These are phyloP conservation scores for Neopelma chrysocephalum DNA, from an alignment of 2,797 vertebrate genomes.

Conservation along the genomic window DNA sequence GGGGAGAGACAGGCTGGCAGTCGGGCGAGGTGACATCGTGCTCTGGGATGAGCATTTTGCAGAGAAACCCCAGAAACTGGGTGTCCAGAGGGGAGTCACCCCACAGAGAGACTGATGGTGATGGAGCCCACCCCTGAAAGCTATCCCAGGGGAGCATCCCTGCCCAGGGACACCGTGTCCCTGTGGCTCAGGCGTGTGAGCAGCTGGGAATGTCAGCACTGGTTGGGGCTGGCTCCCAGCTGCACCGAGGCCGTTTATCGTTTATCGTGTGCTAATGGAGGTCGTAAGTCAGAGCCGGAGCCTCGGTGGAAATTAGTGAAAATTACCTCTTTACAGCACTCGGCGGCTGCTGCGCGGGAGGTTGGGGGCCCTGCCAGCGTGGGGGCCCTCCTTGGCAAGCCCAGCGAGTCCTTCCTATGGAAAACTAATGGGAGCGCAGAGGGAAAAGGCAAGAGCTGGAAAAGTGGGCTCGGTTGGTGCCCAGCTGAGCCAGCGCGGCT, in stretches of 20 bases:
- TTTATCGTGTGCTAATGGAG: background rate
- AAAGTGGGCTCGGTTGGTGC: background rate
- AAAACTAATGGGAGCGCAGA: background rate
- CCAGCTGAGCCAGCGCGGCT: background rate
- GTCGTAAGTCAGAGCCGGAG: background rate
- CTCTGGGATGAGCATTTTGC: background rate
- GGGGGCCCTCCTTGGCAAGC: background rate
- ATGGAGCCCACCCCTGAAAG: background rate
- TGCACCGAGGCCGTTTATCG: background rate
- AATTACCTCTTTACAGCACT: background rate
- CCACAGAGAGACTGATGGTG: accelerated
- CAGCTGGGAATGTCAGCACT: background rate
- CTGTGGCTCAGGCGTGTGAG: accelerated
- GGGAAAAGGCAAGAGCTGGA: background rate
- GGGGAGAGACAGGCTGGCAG: background rate
- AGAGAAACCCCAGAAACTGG: background rate
- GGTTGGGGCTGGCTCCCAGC: background rate
- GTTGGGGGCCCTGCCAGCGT: background rate
- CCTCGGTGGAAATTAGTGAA: constrained; percentile 15
- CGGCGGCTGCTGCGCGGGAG: background rate
- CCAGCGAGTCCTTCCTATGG: background rate
- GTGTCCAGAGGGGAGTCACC: background rate
- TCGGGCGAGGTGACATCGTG: accelerated
- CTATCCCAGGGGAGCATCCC: background rate
- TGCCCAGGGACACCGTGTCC: accelerated